These are phyloP conservation scores for Danaus melanippus DNA, from an alignment of 1,140 invertebrate species.

Conservation along the genomic window DNA sequence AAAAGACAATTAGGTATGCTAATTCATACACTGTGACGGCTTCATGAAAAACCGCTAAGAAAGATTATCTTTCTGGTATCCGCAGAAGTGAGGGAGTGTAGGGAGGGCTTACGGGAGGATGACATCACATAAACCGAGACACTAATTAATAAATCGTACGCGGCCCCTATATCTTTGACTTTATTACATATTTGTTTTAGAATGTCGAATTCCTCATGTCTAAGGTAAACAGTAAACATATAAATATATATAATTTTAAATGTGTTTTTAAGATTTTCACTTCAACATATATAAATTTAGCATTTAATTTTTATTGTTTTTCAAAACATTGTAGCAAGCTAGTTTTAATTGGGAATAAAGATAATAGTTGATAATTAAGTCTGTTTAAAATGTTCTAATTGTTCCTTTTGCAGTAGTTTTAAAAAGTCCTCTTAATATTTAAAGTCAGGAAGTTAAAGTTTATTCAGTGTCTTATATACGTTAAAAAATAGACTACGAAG, in stretches of 20 bases:
- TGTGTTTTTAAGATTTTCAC: too few species aligned
- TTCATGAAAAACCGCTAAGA: constrained; percentile 44
- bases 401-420: background rate
- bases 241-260: too few species aligned
- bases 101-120: constrained; percentile 12
- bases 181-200: too few species aligned
- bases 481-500: constrained; percentile 16
- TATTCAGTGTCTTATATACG: constrained; percentile 8
- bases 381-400: too few species aligned
- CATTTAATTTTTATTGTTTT: too few species aligned
- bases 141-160: constrained; percentile 50
- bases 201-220: too few species aligned
- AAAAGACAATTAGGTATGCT: constrained; percentile 64
- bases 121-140: constrained; percentile 26
- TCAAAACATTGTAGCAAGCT: too few species aligned
- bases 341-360: too few species aligned
- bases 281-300: too few species aligned
- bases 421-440: constrained; percentile 4
- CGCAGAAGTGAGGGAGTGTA: constrained; percentile 22
- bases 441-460: constrained; percentile 11
- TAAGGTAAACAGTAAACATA: too few species aligned
- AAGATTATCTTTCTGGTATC: constrained; percentile 45
- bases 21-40: constrained; percentile 55
- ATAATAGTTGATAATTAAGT: too few species aligned
- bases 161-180: constrained; percentile 24